phyloP scores from a whole-genome alignment of 2,888 invertebrate genomes.

The Entomobrya multifasciata region DNA sequence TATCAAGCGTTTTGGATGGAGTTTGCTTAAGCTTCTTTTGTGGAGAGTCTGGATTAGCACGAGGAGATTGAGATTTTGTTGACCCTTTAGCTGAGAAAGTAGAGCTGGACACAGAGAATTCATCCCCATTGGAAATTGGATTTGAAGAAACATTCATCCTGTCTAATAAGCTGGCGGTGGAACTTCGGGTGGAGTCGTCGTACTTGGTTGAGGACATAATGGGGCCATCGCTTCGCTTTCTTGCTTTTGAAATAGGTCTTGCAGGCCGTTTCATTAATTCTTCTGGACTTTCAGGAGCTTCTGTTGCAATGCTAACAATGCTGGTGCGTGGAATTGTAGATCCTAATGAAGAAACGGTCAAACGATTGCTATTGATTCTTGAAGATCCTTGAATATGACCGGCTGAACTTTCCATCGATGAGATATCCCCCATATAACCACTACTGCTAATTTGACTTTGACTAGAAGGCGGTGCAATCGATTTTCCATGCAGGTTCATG shows the following conservation, averaged over 20 bases:
- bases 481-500: conserved; percentile 61
- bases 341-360: conserved; percentile 72
- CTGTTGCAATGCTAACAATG: conserved; percentile 68
- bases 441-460: conserved; percentile 50
- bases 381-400: neutral
- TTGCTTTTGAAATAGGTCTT: conserved; percentile 26
- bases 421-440: conserved; percentile 76
- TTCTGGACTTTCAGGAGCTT: conserved; percentile 35
- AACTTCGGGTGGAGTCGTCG: conserved; percentile 23
- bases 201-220: conserved; percentile 72
- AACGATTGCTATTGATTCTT: conserved; percentile 14
- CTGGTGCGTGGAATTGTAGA: conserved; percentile 73
- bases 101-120: neutral
- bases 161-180: neutral
- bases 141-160: conserved; percentile 45
- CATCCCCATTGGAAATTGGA: conserved; percentile 53
- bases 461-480: conserved; percentile 45
- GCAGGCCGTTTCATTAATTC: conserved; percentile 46
- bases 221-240: conserved; percentile 65
- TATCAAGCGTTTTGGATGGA: neutral
- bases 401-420: conserved; percentile 53
- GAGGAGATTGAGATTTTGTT: conserved; percentile 1
- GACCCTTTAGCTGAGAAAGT: neutral
- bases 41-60: neutral
- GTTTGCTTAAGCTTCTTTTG: conserved; percentile 27